Percentiles rank a stretch among this genome's conserved stretches.
phyloP scores from a whole-genome alignment of 1,140 invertebrate species.

The Philopotamus ludificatus region DNA sequence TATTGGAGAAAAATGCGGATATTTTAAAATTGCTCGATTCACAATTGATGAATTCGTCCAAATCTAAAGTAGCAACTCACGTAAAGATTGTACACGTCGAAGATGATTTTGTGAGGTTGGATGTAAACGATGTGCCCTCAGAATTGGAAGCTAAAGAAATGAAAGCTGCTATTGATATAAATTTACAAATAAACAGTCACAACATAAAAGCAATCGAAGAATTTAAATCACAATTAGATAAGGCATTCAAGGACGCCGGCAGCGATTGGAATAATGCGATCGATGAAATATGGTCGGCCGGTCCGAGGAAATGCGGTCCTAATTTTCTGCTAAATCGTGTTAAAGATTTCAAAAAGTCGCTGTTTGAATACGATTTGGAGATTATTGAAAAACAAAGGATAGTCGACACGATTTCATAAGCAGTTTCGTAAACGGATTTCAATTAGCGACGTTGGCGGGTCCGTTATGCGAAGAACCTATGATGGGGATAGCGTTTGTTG shows the following conservation, averaged over 20 bases:
- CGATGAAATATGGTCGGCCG: slow-evolving; percentile 86
- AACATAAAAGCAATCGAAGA: slow-evolving; percentile 58
- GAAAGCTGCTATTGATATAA: neutral
- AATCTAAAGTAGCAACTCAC: neutral
- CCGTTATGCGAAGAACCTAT: slow-evolving; percentile 95
- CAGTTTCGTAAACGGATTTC: slow-evolving; percentile 92
- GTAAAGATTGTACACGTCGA: slow-evolving; percentile 16
- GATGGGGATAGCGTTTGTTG: slow-evolving; percentile 88
- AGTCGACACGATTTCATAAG: slow-evolving; percentile 65
- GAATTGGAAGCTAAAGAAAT: slow-evolving; percentile 3
- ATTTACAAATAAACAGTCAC: slow-evolving; percentile 49
- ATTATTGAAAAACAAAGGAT: slow-evolving; percentile 49
- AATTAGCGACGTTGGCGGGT: slow-evolving; percentile 85
- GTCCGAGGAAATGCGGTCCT: slow-evolving; percentile 83
- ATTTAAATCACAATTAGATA: slow-evolving; percentile 66
- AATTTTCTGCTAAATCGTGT: slow-evolving; percentile 85
- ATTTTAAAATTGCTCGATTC: slow-evolving; percentile 55
- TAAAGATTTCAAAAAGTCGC: slow-evolving; percentile 57
- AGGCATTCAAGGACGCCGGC: slow-evolving; percentile 61
- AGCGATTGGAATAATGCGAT: slow-evolving; percentile 61
- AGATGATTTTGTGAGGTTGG: slow-evolving; percentile 29
- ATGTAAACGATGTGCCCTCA: slow-evolving; percentile 5
- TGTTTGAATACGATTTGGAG: slow-evolving; percentile 50
- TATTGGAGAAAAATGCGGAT: slow-evolving; percentile 59
- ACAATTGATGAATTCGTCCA: neutral